Conservation (phyloP, 2,888 invertebrate genomes). For the Frankliniella intonsa region DNA sequence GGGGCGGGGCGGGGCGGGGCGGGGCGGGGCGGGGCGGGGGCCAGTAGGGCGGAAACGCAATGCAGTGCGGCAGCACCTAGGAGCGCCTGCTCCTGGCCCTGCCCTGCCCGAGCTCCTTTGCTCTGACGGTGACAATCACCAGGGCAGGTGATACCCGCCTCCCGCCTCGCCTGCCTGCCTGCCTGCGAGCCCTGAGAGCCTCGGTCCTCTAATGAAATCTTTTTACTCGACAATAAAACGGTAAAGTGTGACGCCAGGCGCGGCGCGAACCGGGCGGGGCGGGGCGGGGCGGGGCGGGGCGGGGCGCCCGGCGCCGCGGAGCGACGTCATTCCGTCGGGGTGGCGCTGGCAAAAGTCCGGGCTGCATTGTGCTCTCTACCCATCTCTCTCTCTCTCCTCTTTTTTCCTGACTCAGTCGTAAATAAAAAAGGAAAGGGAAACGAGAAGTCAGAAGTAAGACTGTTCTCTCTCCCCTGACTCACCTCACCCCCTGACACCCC, state of each 20-base stretch:
- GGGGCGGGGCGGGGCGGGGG: neutral
- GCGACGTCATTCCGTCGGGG: too few relatives aligned
- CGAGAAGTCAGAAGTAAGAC: too few relatives aligned
- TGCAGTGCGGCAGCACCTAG: neutral
- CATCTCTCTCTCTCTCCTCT: too few relatives aligned
- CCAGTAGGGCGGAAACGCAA: neutral
- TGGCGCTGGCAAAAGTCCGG: too few relatives aligned
- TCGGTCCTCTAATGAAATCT: constrained; percentile 9
- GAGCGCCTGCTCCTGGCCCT: neutral
- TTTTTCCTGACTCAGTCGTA: too few relatives aligned
- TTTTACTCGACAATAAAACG: constrained; percentile 25
- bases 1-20: neutral
- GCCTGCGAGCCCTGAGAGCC: neutral
- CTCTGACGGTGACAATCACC: neutral
- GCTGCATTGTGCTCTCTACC: too few relatives aligned
- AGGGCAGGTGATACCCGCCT: neutral
- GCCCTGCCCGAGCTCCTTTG: neutral
- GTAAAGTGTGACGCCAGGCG: constrained; percentile 7
- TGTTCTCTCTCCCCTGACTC: too few relatives aligned
- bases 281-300: too few relatives aligned
- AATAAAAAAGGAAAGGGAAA: too few relatives aligned
- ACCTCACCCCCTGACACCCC: too few relatives aligned
- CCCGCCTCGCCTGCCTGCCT: neutral
- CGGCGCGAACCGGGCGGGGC: constrained; percentile 10
- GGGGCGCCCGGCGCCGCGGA: too few relatives aligned